These are phyloP conservation scores for Sinonovacula constricta DNA, from an alignment of 1,140 invertebrate species.

Conservation along the genomic window DNA sequence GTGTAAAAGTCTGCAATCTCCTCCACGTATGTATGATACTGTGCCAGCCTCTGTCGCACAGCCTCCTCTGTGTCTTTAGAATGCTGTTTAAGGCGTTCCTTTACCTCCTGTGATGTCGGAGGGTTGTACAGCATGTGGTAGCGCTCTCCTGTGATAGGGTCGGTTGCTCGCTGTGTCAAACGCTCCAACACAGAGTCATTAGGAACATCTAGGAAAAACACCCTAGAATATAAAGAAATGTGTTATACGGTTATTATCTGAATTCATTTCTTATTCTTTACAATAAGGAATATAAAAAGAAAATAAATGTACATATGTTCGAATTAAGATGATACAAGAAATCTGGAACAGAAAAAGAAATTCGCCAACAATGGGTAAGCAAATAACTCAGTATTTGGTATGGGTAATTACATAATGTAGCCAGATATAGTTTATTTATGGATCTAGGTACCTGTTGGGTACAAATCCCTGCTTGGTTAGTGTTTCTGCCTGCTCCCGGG, in stretches of 20 bases:
- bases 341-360: too few relatives aligned
- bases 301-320: too few relatives aligned
- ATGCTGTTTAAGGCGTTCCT: slow-evolving; percentile 69
- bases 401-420: too few relatives aligned
- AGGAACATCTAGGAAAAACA: slow-evolving; percentile 78
- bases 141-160: slow-evolving; percentile 77
- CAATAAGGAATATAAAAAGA: too few relatives aligned
- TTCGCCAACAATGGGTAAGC: too few relatives aligned
- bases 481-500: slow-evolving; percentile 76
- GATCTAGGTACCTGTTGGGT: slow-evolving; percentile 74
- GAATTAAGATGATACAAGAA: too few relatives aligned
- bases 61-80: slow-evolving; percentile 68
- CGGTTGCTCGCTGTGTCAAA: slow-evolving; percentile 72
- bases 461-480: slow-evolving; percentile 72
- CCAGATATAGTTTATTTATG: too few relatives aligned
- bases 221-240: slow-evolving; percentile 64
- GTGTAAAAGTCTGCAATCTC: slow-evolving; percentile 76
- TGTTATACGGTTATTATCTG: not conserved
- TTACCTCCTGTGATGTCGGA: slow-evolving; percentile 75
- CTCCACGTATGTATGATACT: slow-evolving; percentile 73
- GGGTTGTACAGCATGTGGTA: slow-evolving; percentile 79
- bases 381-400: too few relatives aligned
- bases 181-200: slow-evolving; percentile 77
- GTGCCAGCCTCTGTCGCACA: slow-evolving; percentile 70
- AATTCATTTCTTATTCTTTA: too few relatives aligned